Evolutionary conservation across 2,888 invertebrate species (phyloP).

Genomic region (Pterobdella sp.): DNA sequence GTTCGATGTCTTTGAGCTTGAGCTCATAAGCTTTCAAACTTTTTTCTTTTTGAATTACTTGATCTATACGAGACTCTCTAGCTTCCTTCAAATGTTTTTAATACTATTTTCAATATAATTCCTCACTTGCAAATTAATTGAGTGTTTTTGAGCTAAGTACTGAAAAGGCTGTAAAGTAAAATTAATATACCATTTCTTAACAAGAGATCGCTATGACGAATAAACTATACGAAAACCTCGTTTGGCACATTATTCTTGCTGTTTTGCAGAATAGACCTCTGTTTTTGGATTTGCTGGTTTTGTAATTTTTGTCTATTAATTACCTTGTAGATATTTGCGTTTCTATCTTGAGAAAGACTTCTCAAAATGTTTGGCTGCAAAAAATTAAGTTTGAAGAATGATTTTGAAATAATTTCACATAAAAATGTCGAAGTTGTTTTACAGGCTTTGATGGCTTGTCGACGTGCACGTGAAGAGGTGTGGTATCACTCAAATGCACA

Average conservation of each 20-base stretch:
- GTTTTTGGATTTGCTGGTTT: not conserved
- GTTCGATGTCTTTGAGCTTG: not conserved
- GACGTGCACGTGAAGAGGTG: constrained; percentile 47
- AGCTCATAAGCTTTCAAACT: not conserved
- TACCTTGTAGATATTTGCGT: not conserved
- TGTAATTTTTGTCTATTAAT: not conserved
- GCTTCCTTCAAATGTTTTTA: no score
- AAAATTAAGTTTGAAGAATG: no score
- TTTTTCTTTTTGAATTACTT: not conserved
- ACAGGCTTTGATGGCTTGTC: constrained; percentile 42
- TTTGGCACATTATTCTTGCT: not conserved
- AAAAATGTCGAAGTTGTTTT: not conserved
- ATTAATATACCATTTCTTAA: no score
- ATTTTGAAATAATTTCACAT: no score
- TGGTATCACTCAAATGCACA: constrained; percentile 47
- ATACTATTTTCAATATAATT: no score
- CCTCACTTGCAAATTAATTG: no score
- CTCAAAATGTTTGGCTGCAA: not conserved
- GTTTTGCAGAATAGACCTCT: not conserved
- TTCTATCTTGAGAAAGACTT: not conserved
- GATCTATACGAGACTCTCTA: not conserved
- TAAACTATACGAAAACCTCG: not conserved
- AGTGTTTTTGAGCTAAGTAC: no score
- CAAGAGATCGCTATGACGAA: not conserved
- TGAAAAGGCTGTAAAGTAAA: no score